Percentiles rank a stretch among this genome's conserved stretches.
Evolutionary conservation across 2,113 vertebrate species (phyloP).

Genomic region (Sialia sialis): DNA sequence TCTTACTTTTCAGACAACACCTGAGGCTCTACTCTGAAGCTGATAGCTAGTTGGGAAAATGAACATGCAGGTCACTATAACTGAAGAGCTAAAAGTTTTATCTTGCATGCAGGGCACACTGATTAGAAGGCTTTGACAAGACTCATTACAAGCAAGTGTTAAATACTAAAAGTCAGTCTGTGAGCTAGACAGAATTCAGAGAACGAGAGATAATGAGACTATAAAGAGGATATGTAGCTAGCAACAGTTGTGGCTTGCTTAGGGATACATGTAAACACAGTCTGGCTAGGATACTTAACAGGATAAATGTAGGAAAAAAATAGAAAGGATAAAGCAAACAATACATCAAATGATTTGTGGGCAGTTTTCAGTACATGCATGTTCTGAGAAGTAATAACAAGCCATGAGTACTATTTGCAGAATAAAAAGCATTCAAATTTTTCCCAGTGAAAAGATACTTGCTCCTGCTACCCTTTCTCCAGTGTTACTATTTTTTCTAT

Average conservation of each 20-base stretch:
- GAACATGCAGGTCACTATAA: neutral
- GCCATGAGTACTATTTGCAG: neutral
- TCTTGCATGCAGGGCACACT: neutral
- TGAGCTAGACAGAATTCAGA: neutral
- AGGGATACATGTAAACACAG: conserved; percentile 35
- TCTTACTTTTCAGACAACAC: neutral
- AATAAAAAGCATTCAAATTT: neutral
- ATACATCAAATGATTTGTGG: neutral
- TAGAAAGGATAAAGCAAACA: neutral
- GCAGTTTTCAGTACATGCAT: neutral
- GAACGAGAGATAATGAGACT: neutral
- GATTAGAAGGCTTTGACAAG: neutral
- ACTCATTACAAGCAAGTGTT: neutral
- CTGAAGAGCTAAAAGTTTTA: neutral
- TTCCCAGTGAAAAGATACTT: neutral
- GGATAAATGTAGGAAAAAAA: neutral
- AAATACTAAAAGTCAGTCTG: neutral
- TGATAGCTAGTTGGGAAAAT: neutral
- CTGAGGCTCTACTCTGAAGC: neutral
- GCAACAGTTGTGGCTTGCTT: conserved; percentile 33
- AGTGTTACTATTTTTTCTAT: neutral
- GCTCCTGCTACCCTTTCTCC: neutral
- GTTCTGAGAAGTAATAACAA: neutral
- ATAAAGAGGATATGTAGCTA: conserved; percentile 22
- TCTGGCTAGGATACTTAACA: neutral